These are phyloP conservation scores for Drosophila obscura DNA, from an alignment of 1,140 invertebrate genomes.

Conservation along the genomic window DNA sequence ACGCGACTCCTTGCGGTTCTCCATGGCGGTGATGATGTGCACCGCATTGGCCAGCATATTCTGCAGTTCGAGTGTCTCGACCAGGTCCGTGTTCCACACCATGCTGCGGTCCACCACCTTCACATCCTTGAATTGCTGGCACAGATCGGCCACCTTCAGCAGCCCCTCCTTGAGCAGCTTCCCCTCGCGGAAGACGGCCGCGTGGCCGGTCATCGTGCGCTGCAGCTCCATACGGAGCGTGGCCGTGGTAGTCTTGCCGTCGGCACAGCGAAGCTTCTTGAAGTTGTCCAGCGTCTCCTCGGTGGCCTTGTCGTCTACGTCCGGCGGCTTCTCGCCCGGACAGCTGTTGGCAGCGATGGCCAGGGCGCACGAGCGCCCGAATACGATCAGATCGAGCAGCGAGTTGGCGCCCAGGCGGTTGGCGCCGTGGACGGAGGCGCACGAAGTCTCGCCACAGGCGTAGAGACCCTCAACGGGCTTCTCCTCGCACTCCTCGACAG, in stretches of 20 bases:
- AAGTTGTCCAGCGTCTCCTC: conserved; percentile 96
- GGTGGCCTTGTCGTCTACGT: conserved; percentile 91
- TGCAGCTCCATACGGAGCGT: conserved; percentile 95
- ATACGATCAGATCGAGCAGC: conserved; percentile 97
- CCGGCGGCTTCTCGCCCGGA: conserved; percentile 91
- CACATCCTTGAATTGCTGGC: conserved; percentile 87
- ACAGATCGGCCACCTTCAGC: conserved; percentile 86
- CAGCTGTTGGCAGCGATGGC: conserved; percentile 91
- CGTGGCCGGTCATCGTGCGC: conserved; percentile 98
- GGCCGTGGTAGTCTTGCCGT: conserved; percentile 92
- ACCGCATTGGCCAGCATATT: conserved; percentile 97
- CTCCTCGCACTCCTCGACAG: conserved; percentile 86
- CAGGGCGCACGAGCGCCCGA: conserved; percentile 96
- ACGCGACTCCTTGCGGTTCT: conserved; percentile 97
- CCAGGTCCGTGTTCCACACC: conserved; percentile 98
- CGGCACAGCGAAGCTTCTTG: conserved; percentile 90
- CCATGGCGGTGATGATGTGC: conserved; percentile 95
- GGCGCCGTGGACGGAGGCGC: conserved; percentile 97
- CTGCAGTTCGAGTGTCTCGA: conserved; percentile 98
- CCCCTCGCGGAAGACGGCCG: conserved; percentile 97
- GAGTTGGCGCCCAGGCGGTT: conserved; percentile 99
- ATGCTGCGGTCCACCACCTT: conserved; percentile 86
- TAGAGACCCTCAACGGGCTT: conserved; percentile 89
- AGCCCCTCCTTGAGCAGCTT: conserved; percentile 93
- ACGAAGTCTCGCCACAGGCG: conserved; percentile 89